These are phyloP conservation scores for Misgurnus anguillicaudatus DNA, from an alignment of 2,113 vertebrate genomes.

Conservation along the genomic window DNA sequence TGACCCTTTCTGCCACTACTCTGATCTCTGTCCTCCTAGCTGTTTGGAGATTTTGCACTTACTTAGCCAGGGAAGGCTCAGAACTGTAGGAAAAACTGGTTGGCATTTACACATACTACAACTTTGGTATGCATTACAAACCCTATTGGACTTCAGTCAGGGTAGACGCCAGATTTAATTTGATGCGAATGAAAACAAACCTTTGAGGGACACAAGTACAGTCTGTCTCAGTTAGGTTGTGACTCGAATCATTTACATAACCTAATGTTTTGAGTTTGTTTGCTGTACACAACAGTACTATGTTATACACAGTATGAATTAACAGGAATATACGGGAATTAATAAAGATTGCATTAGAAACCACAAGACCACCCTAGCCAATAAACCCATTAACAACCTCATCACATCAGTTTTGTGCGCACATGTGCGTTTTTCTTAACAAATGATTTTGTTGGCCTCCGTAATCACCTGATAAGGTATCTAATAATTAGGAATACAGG, in stretches of 20 bases:
- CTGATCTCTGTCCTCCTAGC: constrained; percentile 49
- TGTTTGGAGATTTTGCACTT: constrained; percentile 36
- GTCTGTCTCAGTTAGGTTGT: too few species aligned
- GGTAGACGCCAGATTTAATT: neutral
- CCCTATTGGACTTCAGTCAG: neutral
- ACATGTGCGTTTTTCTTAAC: neutral
- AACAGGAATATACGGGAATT: too few species aligned
- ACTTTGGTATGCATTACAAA: neutral
- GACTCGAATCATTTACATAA: too few species aligned
- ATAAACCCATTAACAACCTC: too few species aligned
- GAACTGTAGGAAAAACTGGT: constrained; percentile 13
- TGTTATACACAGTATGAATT: too few species aligned
- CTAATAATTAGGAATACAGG: constrained; percentile 72
- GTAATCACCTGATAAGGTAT: constrained; percentile 67
- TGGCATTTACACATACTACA: neutral
- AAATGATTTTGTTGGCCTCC: too few species aligned
- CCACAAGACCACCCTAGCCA: too few species aligned
- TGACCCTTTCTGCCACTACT: constrained; percentile 41
- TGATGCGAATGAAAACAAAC: neutral
- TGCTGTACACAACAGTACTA: too few species aligned
- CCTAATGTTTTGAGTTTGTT: too few species aligned
- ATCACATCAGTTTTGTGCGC: neutral
- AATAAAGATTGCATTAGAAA: too few species aligned
- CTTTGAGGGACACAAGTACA: neutral
- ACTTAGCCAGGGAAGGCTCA: neutral